Evolutionary conservation across 2,888 invertebrate genomes (phyloP).

Genomic region (Spisula solida): DNA sequence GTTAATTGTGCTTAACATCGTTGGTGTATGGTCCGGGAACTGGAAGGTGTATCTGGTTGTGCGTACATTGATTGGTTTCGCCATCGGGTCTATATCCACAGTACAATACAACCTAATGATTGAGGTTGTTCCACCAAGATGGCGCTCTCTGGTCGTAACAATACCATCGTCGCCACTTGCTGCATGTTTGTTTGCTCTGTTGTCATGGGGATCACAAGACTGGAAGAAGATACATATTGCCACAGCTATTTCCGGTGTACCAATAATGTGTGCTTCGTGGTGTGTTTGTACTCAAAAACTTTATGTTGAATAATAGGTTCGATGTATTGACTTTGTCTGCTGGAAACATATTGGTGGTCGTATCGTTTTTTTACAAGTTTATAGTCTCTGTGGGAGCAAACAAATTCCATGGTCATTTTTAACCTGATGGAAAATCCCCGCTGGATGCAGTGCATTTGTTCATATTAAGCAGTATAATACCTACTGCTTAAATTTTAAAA

Average conservation of each 20-base stretch:
- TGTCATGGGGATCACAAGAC: conserved; percentile 34
- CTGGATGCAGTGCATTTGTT: too few relatives aligned
- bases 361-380: too few relatives aligned
- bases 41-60: conserved; percentile 60
- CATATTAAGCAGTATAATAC: too few relatives aligned
- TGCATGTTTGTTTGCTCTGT: conserved; percentile 29
- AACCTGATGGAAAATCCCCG: too few relatives aligned
- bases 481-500: too few relatives aligned
- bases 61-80: conserved; percentile 60
- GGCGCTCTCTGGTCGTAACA: conserved; percentile 23
- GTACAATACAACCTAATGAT: conserved; percentile 8
- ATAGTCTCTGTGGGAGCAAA: too few relatives aligned
- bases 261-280: conserved; percentile 48
- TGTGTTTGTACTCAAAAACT: conserved; percentile 12
- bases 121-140: conserved; percentile 27
- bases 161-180: conserved; percentile 28
- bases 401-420: too few relatives aligned
- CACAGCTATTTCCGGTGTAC: conserved; percentile 29
- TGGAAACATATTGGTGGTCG: too few relatives aligned
- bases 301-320: too few relatives aligned
- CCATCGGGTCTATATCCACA: conserved; percentile 37
- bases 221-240: conserved; percentile 45
- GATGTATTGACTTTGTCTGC: too few relatives aligned
- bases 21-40: conserved; percentile 31
- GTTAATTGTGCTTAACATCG: neutral